Evolutionary conservation across 2,797 vertebrate genomes (phyloP).

Genomic region (Pangasius krempfi): DNA sequence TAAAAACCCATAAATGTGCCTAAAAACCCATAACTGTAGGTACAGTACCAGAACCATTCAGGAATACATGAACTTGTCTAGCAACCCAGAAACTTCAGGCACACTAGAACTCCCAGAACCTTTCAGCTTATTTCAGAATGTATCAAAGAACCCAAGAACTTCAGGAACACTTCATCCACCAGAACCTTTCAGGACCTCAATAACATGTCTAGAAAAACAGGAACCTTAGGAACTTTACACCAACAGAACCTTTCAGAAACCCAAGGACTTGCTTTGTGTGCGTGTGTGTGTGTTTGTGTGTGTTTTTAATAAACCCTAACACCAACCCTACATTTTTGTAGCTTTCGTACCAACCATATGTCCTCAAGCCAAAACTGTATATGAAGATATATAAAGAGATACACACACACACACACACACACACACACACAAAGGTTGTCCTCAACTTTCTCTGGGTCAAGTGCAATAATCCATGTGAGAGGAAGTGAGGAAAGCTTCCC

Average conservation of each 20-base stretch:
- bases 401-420: slow-evolving; percentile 14
- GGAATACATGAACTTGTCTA: background rate
- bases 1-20: background rate
- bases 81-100: background rate
- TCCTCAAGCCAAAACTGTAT: slow-evolving; percentile 14
- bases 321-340: background rate
- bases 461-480: slow-evolving; percentile 18
- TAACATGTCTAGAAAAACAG: background rate
- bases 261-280: background rate
- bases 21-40: too few species aligned
- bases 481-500: background rate
- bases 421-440: slow-evolving; percentile 7
- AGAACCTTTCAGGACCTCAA: background rate
- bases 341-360: background rate
- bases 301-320: background rate
- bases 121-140: too few species aligned
- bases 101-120: background rate
- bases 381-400: background rate
- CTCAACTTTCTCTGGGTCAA: slow-evolving; percentile 24
- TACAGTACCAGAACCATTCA: background rate
- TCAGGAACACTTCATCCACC: background rate
- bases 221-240: background rate
- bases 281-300: slow-evolving; percentile 13
- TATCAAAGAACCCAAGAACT: background rate
- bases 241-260: background rate